Evolutionary conservation across 2,113 vertebrate species (phyloP), one percentile per base, ranked within the genome.

Genomic region (Muscicapa adusta): DNA sequence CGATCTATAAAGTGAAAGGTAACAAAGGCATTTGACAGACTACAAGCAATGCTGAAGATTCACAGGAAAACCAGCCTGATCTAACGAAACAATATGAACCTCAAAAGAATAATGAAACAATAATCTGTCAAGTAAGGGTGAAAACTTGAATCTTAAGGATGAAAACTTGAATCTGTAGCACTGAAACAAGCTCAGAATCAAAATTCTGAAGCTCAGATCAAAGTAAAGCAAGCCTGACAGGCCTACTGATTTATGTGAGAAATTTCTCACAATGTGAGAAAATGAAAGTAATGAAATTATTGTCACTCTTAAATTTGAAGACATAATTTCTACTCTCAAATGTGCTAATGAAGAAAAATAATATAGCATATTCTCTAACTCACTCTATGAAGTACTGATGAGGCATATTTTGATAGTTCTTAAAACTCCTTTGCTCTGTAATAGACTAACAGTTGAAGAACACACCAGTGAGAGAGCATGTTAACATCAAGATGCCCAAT

Each of bases 401-500:
- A 85, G 20, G 17, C 16, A 1, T 22, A 60, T 53, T 73, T 90
- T 83, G 31, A 73, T 36, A 74, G 18, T 20, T 24, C 50, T 61
- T 38, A 17, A 18, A 33, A 63, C 23, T 29, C 25, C 38, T 63
- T 31, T 78, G 61, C 33, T 25, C 40, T 22, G 12, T 61, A 68
- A 57, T 23, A 65, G 58, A 58, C 14, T 14, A 33, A 34, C 25
- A 58, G 24, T 1, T 60, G 70, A 82, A n/a, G 29, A 84, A 56
- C 16, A 72, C 10, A 22, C 10, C 20, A 18, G 6, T 45, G 51
- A n/a, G 29, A 74, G 18, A 66, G 7, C 1, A 13, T 1, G 5
- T n/a, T 15, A 77, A 65, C 54, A 68, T 16, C 2, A 1, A 72
- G 18, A 43, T 2, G 2, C 33, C 12, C 0, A 0, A 42, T 24